These are phyloP conservation scores for Raja brachyura DNA, from an alignment of 2,113 vertebrate genomes.

Conservation along the genomic window DNA sequence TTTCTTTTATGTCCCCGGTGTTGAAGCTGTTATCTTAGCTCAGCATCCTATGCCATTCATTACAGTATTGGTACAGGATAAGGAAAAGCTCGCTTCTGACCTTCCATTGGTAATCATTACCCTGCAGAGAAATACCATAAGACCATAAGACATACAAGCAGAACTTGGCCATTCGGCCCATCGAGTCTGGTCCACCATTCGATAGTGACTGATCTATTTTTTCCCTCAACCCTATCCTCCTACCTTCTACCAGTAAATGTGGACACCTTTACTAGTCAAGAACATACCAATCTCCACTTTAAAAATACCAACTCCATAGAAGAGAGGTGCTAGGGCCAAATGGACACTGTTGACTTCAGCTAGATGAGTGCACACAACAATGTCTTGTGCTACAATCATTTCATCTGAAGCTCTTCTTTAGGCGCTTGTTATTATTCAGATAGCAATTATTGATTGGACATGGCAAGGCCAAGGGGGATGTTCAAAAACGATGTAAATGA, in stretches of 20 bases:
- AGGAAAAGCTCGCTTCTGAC: neutral
- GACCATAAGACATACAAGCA: no score
- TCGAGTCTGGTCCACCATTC: no score
- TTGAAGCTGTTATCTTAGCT: no score
- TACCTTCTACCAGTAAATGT: no score
- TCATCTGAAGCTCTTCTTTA: neutral
- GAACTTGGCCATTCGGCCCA: no score
- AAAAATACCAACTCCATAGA: neutral
- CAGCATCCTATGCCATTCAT: neutral
- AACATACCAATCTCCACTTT: neutral
- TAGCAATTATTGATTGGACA: neutral
- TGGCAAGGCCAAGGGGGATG: neutral
- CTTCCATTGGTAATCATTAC: neutral
- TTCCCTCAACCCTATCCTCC: no score
- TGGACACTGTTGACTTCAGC: neutral
- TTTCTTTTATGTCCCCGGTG: no score
- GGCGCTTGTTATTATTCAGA: neutral
- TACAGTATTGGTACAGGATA: neutral
- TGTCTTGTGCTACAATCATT: neutral
- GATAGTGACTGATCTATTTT: no score
- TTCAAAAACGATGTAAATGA: neutral
- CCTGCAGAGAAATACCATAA: no score
- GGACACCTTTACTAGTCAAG: no score
- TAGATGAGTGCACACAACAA: neutral
- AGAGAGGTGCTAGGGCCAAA: neutral